A percentile compares a stretch with the other conserved stretches of the same genome.
Evolutionary conservation across 92 coral and sea anemone species (phyloP).

Genomic region (Porites divaricata): DNA sequence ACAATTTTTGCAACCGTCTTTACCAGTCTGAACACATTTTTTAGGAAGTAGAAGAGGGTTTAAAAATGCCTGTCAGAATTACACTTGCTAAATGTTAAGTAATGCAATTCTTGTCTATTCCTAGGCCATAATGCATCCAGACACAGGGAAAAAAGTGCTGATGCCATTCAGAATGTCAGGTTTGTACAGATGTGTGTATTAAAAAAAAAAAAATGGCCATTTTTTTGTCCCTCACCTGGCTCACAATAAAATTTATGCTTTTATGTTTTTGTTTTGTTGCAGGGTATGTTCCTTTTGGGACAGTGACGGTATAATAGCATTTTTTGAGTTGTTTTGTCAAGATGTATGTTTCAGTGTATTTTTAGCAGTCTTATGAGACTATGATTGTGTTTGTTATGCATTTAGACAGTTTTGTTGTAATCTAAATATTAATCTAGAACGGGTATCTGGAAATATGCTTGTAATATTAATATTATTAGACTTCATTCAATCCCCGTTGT

Average conservation of each 20-base stretch:
- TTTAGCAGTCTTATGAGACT: too few species aligned
- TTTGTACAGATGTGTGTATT: background rate
- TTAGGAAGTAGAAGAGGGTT: background rate
- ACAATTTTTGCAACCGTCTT: too few species aligned
- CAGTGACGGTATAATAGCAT: conserved; percentile 77
- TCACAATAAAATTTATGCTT: background rate
- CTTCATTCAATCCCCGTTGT: too few species aligned
- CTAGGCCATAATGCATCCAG: conserved; percentile 96
- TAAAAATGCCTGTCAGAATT: background rate
- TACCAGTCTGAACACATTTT: background rate
- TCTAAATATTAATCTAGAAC: too few species aligned
- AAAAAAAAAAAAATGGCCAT: background rate
- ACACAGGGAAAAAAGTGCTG: conserved; percentile 83
- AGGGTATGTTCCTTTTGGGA: conserved; percentile 99
- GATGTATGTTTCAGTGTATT: too few species aligned
- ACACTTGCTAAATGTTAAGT: background rate
- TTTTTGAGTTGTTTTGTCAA: background rate
- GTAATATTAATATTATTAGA: too few species aligned
- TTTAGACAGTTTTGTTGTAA: too few species aligned
- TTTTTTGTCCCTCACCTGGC: background rate
- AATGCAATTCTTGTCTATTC: background rate
- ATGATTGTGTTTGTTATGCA: too few species aligned
- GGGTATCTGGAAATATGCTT: too few species aligned
- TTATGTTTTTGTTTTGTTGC: conserved; percentile 8
- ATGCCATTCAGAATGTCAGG: conserved; percentile 99